Conservation (phyloP, 2,888 invertebrate genomes). For the Bhutanitis thaidina region DNA sequence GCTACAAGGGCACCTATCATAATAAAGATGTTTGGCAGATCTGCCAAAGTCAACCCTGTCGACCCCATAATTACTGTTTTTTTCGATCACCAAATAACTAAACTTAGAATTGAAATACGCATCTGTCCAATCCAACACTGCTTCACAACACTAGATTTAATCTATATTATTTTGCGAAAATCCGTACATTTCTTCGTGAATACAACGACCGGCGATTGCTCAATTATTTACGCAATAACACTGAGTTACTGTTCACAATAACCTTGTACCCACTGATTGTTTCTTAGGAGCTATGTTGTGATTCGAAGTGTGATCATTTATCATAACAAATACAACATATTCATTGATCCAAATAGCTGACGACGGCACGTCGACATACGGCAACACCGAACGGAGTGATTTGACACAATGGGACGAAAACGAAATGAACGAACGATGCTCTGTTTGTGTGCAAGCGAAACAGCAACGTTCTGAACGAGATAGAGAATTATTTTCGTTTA, state of each 20-base stretch:
- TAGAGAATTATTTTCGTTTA: too few relatives aligned
- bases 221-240: conserved; percentile 41
- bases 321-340: conserved; percentile 67
- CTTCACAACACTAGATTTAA: conserved; percentile 40
- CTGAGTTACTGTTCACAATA: conserved; percentile 37
- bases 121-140: conserved; percentile 44
- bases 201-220: conserved; percentile 35
- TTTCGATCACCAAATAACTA: conserved; percentile 26
- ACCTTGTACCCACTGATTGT: conserved; percentile 28
- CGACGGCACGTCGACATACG: conserved; percentile 46
- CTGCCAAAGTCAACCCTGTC: conserved; percentile 83
- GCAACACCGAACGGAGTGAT: background rate
- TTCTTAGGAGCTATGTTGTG: conserved; percentile 33
- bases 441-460: too few relatives aligned
- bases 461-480: too few relatives aligned
- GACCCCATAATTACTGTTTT: conserved; percentile 53
- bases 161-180: conserved; percentile 38
- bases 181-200: conserved; percentile 28
- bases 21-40: conserved; percentile 87
- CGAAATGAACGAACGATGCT: too few relatives aligned
- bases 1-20: conserved; percentile 86
- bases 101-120: conserved; percentile 43
- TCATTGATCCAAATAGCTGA: conserved; percentile 55
- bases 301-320: conserved; percentile 42
- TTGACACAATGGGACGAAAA: too few relatives aligned